phyloP scores from a whole-genome alignment of 1,140 invertebrate species.

The Drosophila lacteicornis region DNA sequence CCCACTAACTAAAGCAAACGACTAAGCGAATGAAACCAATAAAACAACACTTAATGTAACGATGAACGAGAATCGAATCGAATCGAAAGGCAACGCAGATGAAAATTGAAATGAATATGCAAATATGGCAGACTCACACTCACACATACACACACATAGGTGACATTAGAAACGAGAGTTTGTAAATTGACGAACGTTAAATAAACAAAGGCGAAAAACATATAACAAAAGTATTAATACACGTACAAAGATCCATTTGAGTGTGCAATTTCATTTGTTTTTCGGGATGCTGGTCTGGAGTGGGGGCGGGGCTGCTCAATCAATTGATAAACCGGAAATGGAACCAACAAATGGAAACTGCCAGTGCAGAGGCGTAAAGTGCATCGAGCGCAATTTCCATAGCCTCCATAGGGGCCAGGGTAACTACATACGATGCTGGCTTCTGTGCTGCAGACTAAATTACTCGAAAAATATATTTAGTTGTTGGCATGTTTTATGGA shows the following conservation, averaged over 20 bases:
- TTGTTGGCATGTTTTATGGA: slow-evolving; percentile 26
- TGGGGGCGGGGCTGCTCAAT: slow-evolving; percentile 22
- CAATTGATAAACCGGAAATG: slow-evolving; percentile 70
- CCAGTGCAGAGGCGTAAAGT: slow-evolving; percentile 41
- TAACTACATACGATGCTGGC: slow-evolving; percentile 4
- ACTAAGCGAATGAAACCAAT: slow-evolving; percentile 41
- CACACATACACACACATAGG: slow-evolving; percentile 28
- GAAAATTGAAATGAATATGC: slow-evolving; percentile 39
- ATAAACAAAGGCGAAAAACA: slow-evolving; percentile 58
- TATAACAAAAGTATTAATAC: slow-evolving; percentile 46
- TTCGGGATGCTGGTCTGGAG: slow-evolving; percentile 1
- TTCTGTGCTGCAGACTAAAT: slow-evolving; percentile 30
- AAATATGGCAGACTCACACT: slow-evolving; percentile 20
- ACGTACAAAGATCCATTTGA: slow-evolving; percentile 37
- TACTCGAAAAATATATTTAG: slow-evolving; percentile 47
- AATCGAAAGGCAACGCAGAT: slow-evolving; percentile 46
- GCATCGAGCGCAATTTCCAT: slow-evolving; percentile 52
- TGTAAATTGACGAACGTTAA: slow-evolving; percentile 73
- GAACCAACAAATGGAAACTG: slow-evolving; percentile 54
- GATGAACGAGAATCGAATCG: slow-evolving; percentile 41
- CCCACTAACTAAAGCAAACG: slow-evolving; percentile 74
- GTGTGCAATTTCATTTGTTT: slow-evolving; percentile 54
- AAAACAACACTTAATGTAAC: slow-evolving; percentile 39
- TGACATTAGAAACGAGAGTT: slow-evolving; percentile 65
- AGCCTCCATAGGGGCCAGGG: slow-evolving; percentile 54